Base-by-base conservation (phyloP, 2,888 invertebrate species). In the Dendrolimus houi region DNA sequence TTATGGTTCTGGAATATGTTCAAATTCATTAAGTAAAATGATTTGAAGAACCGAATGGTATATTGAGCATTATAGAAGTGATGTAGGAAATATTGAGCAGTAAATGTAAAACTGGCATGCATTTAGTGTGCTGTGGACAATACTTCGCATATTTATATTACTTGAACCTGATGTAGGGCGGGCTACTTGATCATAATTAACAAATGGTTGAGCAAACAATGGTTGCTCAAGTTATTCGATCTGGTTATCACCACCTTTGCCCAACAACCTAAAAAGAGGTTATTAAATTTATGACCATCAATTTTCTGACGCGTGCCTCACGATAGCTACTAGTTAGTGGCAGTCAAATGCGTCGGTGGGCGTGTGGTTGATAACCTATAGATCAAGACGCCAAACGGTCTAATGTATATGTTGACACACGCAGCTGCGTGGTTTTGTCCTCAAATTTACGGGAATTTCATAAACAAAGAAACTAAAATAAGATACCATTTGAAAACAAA, bases 321-420 rank as follows among this genome's bases (percentile, higher is more conserved):
- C 12, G 47, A 47, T 47, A 9, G 47, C 12, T 3, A 47, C 47
- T 9, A 12, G 47, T 12, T 10, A 47, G 47, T 47, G 2, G 47
- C 12, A 10, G 47, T 47, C 47, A 47, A 47, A 47, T 47, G 47
- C 47, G 47, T 47, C 58, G 59, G 69, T 74, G 72, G 75, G 75
- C 75, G 75, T 71, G 72, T 62, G 63, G 65, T 62, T 62, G 87
- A 86, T 87, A 87, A 85, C 86, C 85, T 70, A 61, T 55, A 63
- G 76, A 77, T 76, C 77, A 79, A 69, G 80, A 75, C 82, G 83
- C 81, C 82, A 80, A 72, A 70, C 76, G 75, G 81, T 85, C 81
- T 86, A 73, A 72, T 69, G 63, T 63, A 62, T 57, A 60, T 54
- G 47, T 47, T 47, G 47, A 47, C 47, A 47, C 47, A 47, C 47